Percentiles rank a stretch among this genome's conserved stretches.
These are phyloP conservation scores for Pycnomerus fuliginosus DNA, from an alignment of 2,888 invertebrate species.

Conservation along the genomic window DNA sequence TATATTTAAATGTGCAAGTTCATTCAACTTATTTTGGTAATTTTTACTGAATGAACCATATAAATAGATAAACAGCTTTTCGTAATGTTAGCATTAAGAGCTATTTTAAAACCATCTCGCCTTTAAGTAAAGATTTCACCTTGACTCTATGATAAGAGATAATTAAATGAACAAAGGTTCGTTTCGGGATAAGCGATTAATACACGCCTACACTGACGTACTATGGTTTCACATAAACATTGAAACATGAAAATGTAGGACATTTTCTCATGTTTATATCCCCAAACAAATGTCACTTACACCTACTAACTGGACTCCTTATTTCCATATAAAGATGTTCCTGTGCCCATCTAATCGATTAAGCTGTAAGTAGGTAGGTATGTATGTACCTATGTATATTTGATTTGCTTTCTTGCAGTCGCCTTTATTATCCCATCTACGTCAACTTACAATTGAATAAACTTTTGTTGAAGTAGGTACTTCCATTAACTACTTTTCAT, in stretches of 20 bases:
- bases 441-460: no score
- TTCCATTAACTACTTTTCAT: no score
- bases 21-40: constrained; percentile 15
- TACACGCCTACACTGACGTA: no score
- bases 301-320: constrained; percentile 11
- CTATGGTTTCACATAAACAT: constrained; percentile 1
- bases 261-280: constrained; percentile 15
- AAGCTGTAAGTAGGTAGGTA: no score
- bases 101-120: neutral
- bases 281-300: constrained; percentile 14
- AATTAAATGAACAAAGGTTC: no score
- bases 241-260: constrained; percentile 3
- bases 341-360: constrained; percentile 12
- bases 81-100: constrained; percentile 5
- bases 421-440: no score
- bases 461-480: no score
- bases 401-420: no score
- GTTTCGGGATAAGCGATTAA: no score
- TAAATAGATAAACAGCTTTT: constrained; percentile 12
- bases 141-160: no score
- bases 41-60: constrained; percentile 16
- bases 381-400: no score
- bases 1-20: constrained; percentile 9
- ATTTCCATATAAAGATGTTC: constrained; percentile 4
- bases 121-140: neutral